Evolutionary conservation across 2,797 vertebrate species (phyloP).

Genomic region (Pteronotus mesoamericanus): DNA sequence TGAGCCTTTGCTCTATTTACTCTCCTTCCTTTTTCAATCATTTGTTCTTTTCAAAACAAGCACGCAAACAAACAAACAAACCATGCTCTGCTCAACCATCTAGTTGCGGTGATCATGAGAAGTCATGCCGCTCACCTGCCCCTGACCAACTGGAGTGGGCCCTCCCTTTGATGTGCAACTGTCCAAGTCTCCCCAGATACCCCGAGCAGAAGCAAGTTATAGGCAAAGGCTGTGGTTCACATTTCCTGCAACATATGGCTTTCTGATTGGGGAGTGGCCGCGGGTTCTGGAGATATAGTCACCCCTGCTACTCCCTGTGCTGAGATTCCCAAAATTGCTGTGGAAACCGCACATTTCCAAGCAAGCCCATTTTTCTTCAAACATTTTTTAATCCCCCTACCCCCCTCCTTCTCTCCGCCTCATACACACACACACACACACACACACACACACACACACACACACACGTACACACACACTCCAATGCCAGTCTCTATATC

Average conservation of each 20-base stretch:
- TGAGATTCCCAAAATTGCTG: slow-evolving; percentile 2
- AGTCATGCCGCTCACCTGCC: not conserved
- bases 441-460: not conserved
- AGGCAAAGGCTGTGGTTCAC: not conserved
- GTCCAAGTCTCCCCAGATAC: not conserved
- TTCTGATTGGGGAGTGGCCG: not conserved
- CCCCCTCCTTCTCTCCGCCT: not conserved
- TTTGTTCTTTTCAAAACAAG: not conserved
- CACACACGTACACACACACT: not conserved
- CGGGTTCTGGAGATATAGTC: not conserved
- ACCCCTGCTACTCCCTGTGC: not conserved
- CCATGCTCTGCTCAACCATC: not conserved
- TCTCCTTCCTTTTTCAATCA: not conserved
- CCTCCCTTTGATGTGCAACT: slow-evolving; percentile 28
- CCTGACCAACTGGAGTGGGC: not conserved
- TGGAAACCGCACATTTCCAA: slow-evolving; percentile 17
- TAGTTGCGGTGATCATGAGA: not conserved
- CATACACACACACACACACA: not conserved
- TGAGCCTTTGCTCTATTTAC: not conserved
- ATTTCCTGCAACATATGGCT: not conserved
- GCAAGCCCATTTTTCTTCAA: not conserved
- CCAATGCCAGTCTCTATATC: not conserved
- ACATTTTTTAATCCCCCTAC: not conserved
- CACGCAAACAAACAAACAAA: not conserved
- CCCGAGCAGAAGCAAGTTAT: not conserved